phyloP scores from a whole-genome alignment of 2,888 invertebrate species.

The Apotomis betuletana region DNA sequence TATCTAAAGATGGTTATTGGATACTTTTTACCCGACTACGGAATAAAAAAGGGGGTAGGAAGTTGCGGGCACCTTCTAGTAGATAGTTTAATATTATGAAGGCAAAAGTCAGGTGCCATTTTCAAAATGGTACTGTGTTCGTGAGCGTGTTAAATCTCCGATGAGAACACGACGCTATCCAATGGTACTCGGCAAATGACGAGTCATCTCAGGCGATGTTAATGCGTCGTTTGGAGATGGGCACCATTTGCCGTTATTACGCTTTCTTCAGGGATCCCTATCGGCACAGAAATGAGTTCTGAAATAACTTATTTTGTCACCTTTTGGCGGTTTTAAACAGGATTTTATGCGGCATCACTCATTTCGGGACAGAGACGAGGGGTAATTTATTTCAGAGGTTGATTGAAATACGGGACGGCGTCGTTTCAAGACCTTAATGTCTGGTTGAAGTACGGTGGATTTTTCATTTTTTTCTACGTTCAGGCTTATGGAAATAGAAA shows the following conservation, averaged over 20 bases:
- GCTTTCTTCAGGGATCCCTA: constrained; percentile 64
- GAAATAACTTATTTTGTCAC: constrained; percentile 71
- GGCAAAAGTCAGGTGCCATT: too few relatives aligned
- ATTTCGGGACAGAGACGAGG: constrained; percentile 9
- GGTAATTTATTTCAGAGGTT: constrained; percentile 33
- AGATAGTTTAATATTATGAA: too few relatives aligned
- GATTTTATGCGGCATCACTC: constrained; percentile 33
- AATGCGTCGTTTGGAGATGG: constrained; percentile 65
- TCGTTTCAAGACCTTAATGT: constrained; percentile 7
- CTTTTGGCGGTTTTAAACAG: constrained; percentile 54
- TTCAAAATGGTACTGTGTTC: too few relatives aligned
- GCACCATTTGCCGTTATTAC: constrained; percentile 74
- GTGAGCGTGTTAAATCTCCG: too few relatives aligned
- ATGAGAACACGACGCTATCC: not conserved
- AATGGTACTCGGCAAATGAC: constrained; percentile 50
- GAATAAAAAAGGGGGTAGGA: too few relatives aligned
- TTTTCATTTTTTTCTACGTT: not conserved
- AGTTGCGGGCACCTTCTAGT: too few relatives aligned
- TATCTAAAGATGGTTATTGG: too few relatives aligned
- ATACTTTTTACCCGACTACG: too few relatives aligned
- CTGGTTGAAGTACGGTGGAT: constrained; percentile 6
- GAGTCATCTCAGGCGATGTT: constrained; percentile 66
- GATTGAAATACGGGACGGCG: constrained; percentile 29
- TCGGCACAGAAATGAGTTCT: constrained; percentile 68
- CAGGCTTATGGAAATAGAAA: not conserved